Evolutionary conservation across 2,888 invertebrate genomes (phyloP).

Genomic region (Tipula unca): DNA sequence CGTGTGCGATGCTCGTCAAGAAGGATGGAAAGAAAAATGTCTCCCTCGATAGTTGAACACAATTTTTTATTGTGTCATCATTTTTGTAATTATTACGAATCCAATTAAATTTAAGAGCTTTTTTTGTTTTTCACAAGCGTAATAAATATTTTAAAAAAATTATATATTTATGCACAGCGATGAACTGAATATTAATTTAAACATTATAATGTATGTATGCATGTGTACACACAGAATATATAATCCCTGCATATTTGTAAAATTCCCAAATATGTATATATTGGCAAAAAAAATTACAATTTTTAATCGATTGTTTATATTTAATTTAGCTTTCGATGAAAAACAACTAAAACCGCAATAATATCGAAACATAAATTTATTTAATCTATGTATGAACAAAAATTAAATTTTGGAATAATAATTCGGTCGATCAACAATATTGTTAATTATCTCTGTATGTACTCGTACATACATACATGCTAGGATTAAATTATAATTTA

Average conservation of each 20-base stretch:
- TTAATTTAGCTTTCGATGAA: background rate
- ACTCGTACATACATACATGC: no score
- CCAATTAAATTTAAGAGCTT: background rate
- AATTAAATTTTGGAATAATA: no score
- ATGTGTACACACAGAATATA: no score
- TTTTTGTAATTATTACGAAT: background rate
- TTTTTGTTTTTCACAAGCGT: background rate
- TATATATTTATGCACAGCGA: no score
- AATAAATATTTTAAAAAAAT: background rate
- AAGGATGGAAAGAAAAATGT: background rate
- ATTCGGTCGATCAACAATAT: no score
- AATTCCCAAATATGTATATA: background rate
- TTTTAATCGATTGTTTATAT: background rate
- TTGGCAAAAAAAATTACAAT: background rate
- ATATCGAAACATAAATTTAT: background rate
- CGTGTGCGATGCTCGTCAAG: no score
- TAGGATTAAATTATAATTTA: no score
- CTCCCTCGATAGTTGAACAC: background rate
- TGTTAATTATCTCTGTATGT: no score
- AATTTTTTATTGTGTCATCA: background rate
- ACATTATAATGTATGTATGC: background rate
- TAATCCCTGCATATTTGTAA: background rate
- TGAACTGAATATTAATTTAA: background rate
- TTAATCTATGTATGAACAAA: no score
- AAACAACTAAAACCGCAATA: background rate